These are phyloP conservation scores for Acronicta alni DNA, from an alignment of 2,888 invertebrate genomes.

Conservation along the genomic window DNA sequence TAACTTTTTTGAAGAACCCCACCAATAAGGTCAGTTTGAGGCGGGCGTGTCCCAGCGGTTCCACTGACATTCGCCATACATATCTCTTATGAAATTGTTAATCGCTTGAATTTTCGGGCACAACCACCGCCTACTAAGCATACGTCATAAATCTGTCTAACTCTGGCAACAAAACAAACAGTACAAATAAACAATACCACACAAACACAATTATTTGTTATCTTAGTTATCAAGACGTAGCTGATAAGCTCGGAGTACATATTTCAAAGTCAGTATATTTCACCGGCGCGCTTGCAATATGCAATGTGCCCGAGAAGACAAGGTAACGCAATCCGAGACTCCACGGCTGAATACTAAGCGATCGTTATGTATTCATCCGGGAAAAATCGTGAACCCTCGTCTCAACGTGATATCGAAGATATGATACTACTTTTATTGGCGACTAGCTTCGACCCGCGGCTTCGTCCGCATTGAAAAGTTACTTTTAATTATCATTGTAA, in stretches of 20 bases:
- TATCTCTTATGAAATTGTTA: too few relatives aligned
- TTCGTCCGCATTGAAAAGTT: too few relatives aligned
- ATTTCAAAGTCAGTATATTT: slow-evolving; percentile 52
- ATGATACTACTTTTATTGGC: slow-evolving; percentile 56
- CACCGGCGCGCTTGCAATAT: slow-evolving; percentile 69
- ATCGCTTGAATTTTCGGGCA: too few relatives aligned
- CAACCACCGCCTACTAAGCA: background rate
- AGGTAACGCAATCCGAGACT: slow-evolving; percentile 80
- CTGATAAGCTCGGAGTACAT: slow-evolving; percentile 20
- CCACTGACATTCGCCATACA: too few relatives aligned
- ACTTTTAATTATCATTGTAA: too few relatives aligned
- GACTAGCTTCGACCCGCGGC: too few relatives aligned
- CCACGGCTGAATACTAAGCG: slow-evolving; percentile 76
- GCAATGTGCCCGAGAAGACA: slow-evolving; percentile 78
- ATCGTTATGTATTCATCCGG: slow-evolving; percentile 77
- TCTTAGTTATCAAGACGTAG: slow-evolving; percentile 10
- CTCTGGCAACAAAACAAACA: background rate
- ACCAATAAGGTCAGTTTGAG: too few relatives aligned
- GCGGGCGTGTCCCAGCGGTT: too few relatives aligned
- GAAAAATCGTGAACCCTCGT: slow-evolving; percentile 71
- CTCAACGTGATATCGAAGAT: slow-evolving; percentile 65
- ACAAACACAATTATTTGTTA: slow-evolving; percentile 5
- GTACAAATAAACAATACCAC: background rate
- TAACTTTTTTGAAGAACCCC: too few relatives aligned
- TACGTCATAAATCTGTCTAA: slow-evolving; percentile 1